Evolutionary conservation across 2,113 vertebrate genomes (phyloP), one percentile per base, ranked within the genome.

Genomic region (Rana temporaria): DNA sequence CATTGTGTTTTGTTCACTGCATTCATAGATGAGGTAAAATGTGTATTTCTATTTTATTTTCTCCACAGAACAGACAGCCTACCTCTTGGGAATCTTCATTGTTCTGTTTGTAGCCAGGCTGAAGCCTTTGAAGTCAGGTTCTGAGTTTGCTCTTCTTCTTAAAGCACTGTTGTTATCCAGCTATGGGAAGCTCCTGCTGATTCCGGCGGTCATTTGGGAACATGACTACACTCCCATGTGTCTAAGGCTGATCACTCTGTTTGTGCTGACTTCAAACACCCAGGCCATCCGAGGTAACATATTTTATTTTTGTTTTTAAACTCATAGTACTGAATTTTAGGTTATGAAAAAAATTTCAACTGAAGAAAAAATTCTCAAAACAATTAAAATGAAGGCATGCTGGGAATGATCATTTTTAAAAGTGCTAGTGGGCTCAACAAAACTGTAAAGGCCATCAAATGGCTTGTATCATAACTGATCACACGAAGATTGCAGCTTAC

Each of bases 201-300:
- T 99, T 85, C 98, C 97, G 0, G 95, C 95, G 0, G 96, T 99
- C 82, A 99, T 99, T 88, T 99, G 98, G 98, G 97, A 99, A 69
- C 96, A 99, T 0, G 97, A 99, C 86, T 96, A 98, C 88, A 95
- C 97, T 0, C 94, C 94, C 26, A 90, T 99, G 71, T 98, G 98
- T 84, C 93, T 99, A 79, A 88, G 84, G 0, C 96, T 99, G 90
- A 97, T 99, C 86, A 96, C 96, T 81, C 88, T 97, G 16, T 99
- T 99, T 70, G 96, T 99, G 65, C 94, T 99, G 53, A 96, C 95
- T 3, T 99, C 98, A 15, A 97, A 99, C 86, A 95, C 93, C 0
- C 98, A 99, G 90, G 98, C 98, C 0, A 89, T 98, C 84, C 90
- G 96, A 95, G 98, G 98, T 98, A 90, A 75, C 14, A 3, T 12